Evolutionary conservation across 37 sponge, comb jelly and placozoan genomes (phyloP).

Genomic region (Spongia lamella): DNA sequence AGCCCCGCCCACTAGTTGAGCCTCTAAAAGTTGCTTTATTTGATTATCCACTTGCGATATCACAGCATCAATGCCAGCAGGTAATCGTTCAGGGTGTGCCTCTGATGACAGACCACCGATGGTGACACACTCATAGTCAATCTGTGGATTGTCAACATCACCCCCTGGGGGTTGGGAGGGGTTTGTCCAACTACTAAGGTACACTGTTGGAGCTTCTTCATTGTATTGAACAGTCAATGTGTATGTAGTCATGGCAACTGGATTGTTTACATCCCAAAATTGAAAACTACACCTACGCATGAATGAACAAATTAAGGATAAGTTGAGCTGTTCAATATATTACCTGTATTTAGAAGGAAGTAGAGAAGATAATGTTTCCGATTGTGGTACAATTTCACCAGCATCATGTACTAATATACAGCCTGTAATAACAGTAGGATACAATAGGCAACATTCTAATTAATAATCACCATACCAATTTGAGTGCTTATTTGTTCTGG

Average conservation of each 20-base stretch:
- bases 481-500: conserved; percentile 8
- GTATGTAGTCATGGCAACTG: conserved; percentile 34
- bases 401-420: conserved; percentile 33
- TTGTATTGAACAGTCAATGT: conserved; percentile 39
- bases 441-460: not conserved
- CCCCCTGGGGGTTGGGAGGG: too few relatives aligned
- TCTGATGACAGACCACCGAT: too few relatives aligned
- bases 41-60: too few relatives aligned
- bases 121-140: too few relatives aligned
- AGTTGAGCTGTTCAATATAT: not conserved
- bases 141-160: too few relatives aligned
- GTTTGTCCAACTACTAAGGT: too few relatives aligned
- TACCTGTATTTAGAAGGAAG: conserved; percentile 66
- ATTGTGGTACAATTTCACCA: conserved; percentile 57
- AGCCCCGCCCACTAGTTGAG: too few relatives aligned
- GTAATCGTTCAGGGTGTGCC: too few relatives aligned
- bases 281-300: not conserved
- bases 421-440: conserved; percentile 32
- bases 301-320: not conserved
- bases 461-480: conserved; percentile 19
- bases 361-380: conserved; percentile 41
- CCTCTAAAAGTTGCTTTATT: too few relatives aligned
- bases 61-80: too few relatives aligned
- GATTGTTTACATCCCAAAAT: conserved; percentile 59
- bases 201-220: too few relatives aligned